Evolutionary conservation across 2,797 vertebrate genomes (phyloP).

Genomic region (Centropyge bicolor): DNA sequence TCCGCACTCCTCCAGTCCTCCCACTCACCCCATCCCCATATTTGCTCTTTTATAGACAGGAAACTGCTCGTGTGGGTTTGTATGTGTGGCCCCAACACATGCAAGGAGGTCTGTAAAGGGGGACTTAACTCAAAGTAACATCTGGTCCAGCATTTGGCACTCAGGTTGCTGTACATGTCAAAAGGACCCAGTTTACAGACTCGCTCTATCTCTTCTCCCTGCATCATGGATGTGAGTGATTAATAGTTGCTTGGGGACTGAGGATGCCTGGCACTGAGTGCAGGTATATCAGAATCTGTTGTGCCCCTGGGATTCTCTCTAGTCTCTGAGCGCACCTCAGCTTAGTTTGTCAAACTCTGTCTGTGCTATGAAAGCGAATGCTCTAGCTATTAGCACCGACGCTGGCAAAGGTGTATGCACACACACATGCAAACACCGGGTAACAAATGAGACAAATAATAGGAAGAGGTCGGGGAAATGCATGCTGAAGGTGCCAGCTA

Average conservation of each 20-base stretch:
- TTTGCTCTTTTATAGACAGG: conserved; percentile 43
- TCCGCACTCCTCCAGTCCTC: conserved; percentile 47
- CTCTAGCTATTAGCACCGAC: conserved; percentile 53
- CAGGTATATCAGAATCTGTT: conserved; percentile 46
- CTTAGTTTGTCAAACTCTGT: conserved; percentile 64
- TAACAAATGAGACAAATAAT: conserved; percentile 65
- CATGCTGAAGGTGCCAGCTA: conserved; percentile 58
- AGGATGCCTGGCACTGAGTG: conserved; percentile 43
- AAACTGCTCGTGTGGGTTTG: conserved; percentile 55
- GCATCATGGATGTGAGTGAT: conserved; percentile 28
- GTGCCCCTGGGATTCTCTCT: conserved; percentile 55
- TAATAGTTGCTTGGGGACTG: conserved; percentile 55
- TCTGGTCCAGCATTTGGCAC: conserved; percentile 59
- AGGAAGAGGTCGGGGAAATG: conserved; percentile 51
- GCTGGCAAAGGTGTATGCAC: conserved; percentile 49
- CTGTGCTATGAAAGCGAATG: conserved; percentile 51
- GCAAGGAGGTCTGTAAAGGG: conserved; percentile 41
- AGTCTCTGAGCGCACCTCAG: conserved; percentile 34
- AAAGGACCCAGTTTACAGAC: conserved; percentile 33
- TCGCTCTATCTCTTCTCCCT: conserved; percentile 10
- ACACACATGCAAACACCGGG: conserved; percentile 32
- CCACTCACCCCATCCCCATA: conserved; percentile 40
- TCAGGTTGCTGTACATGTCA: conserved; percentile 34
- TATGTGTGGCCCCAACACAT: conserved; percentile 36
- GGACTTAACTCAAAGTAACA: conserved; percentile 47